Base-by-base conservation (phyloP, 2,113 vertebrate species). In the Symphodus melops region DNA sequence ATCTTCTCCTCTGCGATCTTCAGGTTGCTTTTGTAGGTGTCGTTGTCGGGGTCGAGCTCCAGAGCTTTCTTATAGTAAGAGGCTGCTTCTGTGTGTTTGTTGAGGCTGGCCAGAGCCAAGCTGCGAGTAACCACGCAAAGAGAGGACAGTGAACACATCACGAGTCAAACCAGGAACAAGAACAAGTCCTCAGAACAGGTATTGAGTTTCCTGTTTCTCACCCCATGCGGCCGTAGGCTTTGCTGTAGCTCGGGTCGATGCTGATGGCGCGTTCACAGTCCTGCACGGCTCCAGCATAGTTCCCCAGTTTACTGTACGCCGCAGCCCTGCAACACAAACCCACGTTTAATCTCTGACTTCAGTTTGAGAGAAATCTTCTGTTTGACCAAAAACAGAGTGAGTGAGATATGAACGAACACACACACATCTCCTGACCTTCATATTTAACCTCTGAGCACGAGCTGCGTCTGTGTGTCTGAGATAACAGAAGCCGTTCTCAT, bases 211-310 rank as follows among this genome's bases (percentile, higher is more conserved):
- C 39, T 41, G 14, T 9, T 5, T 44, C 93, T 75, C 79, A 99
- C 98, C 98, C 98, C 98, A 99, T 99, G 56, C 98, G 93, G 68
- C 98, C 98, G 0, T 98, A 99, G 16, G 98, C 98, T 91, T 99
- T 99, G 92, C 98, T 99, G 93, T 99, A 99, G 92, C 78, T 91
- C 0, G 97, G 96, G 82, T 99, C 98, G 6, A 99, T 98, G 83
- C 93, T 81, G 60, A 99, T 98, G 59, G 98, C 98, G 3, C 89
- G 91, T 69, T 99, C 98, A 9, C 98, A 99, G 93, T 99, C 98
- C 71, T 96, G 91, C 44, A 98, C 98, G 0, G 98, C 97, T 2
- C 96, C 98, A 0, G 96, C 92, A 0, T 99, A 99, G 86, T 99
- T 98, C 0, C 96, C 96, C 1, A 99, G 91, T 63, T 99, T 99